Base-by-base conservation (phyloP, 2,113 vertebrate genomes). In the Dicentrarchus labrax region DNA sequence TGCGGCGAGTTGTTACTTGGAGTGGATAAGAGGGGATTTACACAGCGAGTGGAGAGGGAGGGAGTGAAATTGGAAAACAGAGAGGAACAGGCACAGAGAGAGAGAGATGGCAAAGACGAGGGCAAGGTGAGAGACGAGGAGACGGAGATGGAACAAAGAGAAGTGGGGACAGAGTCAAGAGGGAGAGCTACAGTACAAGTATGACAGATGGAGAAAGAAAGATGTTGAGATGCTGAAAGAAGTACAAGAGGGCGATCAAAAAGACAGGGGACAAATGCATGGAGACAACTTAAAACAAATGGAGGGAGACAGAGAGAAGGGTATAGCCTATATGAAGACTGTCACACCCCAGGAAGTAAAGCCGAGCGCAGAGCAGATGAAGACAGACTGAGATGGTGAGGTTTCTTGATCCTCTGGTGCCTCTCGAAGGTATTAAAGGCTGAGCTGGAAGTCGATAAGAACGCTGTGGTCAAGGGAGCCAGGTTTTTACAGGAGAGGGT, bases 21-120 rank as follows among this genome's bases (percentile, higher is more conserved):
- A 89, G 87, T 92, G 90, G 90, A 93, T 93, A 88, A 90, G 82
- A 90, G 30, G 70, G 86, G 86, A 91, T 93, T 94, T 91, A 87
- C 89, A 89, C 91, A 84, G 89, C 4, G 8, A 84, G 80, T 38
- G 87, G 62, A 79, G 74, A 60, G 61, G 38, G 66, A 65, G 62
- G 59, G 65, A 82, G 83, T 43, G 71, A 88, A 85, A 90, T 76
- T 81, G 84, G 80, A 89, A 88, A 90, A 72, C 60, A 66, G 56
- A 84, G 78, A 74, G 64, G 11, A 36, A 78, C 38, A 65, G 62
- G 71, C 43, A 61, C 8, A 39, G 70, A 71, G 17, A 82, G 65
- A 30, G 30, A 80, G 36, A 69, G n/a, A 61, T 0, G 4, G 48
- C 13, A 67, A 68, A 75, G 61, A 74, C 8, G 43, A 81, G 56